phyloP scores from a whole-genome alignment of 2,888 invertebrate genomes.

The Incurvaria masculella region DNA sequence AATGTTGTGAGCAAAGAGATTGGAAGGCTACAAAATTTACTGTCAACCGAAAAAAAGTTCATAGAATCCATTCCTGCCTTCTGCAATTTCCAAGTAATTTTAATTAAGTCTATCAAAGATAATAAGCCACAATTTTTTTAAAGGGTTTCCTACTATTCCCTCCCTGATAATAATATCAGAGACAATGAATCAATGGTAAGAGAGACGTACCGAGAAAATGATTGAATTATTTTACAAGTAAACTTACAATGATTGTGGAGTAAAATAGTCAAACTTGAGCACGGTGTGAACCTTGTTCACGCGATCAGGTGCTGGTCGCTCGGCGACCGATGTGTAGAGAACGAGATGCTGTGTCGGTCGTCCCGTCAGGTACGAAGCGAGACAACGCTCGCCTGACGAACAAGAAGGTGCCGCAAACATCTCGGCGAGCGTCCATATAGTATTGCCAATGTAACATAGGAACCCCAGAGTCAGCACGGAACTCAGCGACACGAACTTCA shows the following conservation, averaged over 20 bases:
- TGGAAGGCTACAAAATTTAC: too few relatives aligned
- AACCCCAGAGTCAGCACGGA: constrained; percentile 63
- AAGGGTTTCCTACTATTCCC: constrained; percentile 1
- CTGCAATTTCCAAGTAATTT: too few relatives aligned
- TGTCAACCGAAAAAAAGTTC: too few relatives aligned
- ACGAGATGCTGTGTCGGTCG: constrained; percentile 68
- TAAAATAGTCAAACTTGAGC: constrained; percentile 64
- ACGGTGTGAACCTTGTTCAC: constrained; percentile 59
- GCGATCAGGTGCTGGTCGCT: constrained; percentile 55
- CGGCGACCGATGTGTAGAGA: constrained; percentile 63
- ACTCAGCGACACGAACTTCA: constrained; percentile 54
- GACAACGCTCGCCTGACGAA: constrained; percentile 61
- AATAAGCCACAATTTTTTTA: too few relatives aligned
- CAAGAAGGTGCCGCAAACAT: constrained; percentile 72
- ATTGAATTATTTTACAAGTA: too few relatives aligned
- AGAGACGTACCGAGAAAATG: too few relatives aligned
- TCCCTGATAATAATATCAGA: constrained; percentile 2
- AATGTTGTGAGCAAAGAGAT: too few relatives aligned
- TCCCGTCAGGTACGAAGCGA: constrained; percentile 63
- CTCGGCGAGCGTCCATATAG: constrained; percentile 72
- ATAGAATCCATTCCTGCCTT: too few relatives aligned
- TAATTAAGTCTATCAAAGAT: too few relatives aligned
- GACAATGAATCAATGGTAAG: background rate
- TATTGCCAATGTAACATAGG: constrained; percentile 66
- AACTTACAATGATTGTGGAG: constrained; percentile 38